Percentiles rank a stretch among this genome's conserved stretches.
These are phyloP conservation scores for Nephrotoma flavescens DNA, from an alignment of 2,888 invertebrate genomes.

Conservation along the genomic window DNA sequence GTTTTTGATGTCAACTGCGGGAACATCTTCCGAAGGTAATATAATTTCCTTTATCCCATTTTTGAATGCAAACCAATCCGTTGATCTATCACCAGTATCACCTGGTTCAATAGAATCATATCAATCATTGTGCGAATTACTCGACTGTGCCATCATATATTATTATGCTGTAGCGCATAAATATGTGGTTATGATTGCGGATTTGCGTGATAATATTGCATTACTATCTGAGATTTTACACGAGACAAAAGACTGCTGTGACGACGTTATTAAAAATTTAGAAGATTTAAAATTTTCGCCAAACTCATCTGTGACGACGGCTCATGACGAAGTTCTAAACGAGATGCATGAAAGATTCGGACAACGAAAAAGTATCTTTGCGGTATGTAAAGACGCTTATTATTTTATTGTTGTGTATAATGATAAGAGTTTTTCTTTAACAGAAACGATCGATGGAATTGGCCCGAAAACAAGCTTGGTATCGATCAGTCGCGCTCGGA, in stretches of 20 bases:
- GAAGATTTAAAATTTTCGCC: conserved; percentile 22
- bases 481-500: conserved; percentile 43
- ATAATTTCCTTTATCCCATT: background rate
- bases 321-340: conserved; percentile 23
- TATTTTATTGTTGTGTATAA: background rate
- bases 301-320: conserved; percentile 22
- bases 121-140: conserved; percentile 24
- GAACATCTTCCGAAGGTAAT: background rate
- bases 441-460: conserved; percentile 39
- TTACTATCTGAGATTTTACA: conserved; percentile 26
- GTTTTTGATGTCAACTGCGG: conserved; percentile 19
- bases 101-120: conserved; percentile 21
- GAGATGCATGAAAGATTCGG: conserved; percentile 25
- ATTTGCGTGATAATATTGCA: conserved; percentile 30
- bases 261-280: conserved; percentile 25
- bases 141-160: conserved; percentile 27
- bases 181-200: conserved; percentile 28
- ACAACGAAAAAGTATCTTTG: conserved; percentile 29
- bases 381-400: conserved; percentile 16
- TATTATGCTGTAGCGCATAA: conserved; percentile 32
- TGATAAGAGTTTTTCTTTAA: background rate
- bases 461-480: conserved; percentile 49
- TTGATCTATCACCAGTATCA: conserved; percentile 7
- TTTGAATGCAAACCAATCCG: background rate
- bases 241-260: conserved; percentile 27